Conservation (phyloP, 2,113 vertebrate species). For the Spizaetus ornatus region DNA sequence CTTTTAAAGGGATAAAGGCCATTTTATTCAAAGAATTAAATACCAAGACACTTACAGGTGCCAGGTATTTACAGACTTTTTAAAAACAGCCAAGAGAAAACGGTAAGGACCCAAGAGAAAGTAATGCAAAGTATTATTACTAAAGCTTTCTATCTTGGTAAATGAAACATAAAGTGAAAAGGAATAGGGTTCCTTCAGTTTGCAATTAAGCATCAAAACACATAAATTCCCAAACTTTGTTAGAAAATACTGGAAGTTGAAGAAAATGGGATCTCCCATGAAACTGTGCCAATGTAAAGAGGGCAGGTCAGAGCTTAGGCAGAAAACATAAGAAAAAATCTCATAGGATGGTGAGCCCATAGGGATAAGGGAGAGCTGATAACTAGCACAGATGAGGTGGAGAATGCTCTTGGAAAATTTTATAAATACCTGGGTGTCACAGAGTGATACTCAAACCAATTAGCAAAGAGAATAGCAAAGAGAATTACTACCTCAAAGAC, state of each 20-base stretch:
- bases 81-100: neutral
- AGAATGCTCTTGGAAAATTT: neutral
- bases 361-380: neutral
- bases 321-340: neutral
- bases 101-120: neutral
- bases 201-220: neutral
- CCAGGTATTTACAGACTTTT: neutral
- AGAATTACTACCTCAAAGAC: neutral
- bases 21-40: neutral
- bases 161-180: neutral
- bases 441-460: neutral
- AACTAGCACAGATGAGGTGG: neutral
- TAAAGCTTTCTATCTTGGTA: neutral
- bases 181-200: neutral
- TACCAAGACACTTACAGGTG: neutral
- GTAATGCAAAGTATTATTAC: neutral
- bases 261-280: neutral
- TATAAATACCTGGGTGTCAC: neutral
- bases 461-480: neutral
- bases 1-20: neutral
- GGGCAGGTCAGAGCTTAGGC: neutral
- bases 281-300: neutral
- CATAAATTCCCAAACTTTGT: neutral
- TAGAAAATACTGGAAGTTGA: neutral
- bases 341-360: neutral